phyloP scores from a whole-genome alignment of 2,888 invertebrate species.

The Microlaimidae sp. region DNA sequence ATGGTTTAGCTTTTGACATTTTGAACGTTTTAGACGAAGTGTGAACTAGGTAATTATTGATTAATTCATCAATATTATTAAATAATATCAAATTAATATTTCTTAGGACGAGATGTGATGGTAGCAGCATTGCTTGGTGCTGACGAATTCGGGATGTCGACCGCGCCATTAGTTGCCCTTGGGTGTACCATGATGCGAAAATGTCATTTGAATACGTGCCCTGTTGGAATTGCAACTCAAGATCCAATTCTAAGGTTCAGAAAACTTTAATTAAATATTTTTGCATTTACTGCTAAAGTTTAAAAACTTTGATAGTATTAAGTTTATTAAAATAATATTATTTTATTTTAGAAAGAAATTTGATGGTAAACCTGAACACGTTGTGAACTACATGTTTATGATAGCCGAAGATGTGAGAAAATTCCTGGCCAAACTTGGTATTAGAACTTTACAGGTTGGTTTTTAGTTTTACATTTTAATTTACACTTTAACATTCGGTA shows the following conservation, averaged over 20 bases:
- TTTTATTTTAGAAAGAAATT: too few relatives aligned
- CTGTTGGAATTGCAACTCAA: conserved; percentile 86
- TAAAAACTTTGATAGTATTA: too few relatives aligned
- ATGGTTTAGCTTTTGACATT: too few relatives aligned
- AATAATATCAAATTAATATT: too few relatives aligned
- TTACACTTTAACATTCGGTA: too few relatives aligned
- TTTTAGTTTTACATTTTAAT: too few relatives aligned
- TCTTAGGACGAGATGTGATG: conserved; percentile 69
- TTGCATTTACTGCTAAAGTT: too few relatives aligned
- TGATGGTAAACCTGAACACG: conserved; percentile 89
- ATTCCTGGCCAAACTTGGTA: conserved; percentile 77
- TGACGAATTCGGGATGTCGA: conserved; percentile 95
- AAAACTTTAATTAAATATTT: too few relatives aligned
- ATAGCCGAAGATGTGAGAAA: conserved; percentile 86
- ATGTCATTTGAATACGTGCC: conserved; percentile 95
- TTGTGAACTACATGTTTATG: conserved; percentile 91
- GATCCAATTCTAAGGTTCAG: conserved; percentile 78
- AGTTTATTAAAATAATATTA: too few relatives aligned
- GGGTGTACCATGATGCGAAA: conserved; percentile 99
- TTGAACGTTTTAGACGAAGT: too few relatives aligned
- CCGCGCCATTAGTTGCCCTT: conserved; percentile 87
- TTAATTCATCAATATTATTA: too few relatives aligned
- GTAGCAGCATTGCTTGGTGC: conserved; percentile 88
- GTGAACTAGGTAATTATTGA: too few relatives aligned
- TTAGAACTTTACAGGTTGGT: conserved; percentile 44